Conservation (phyloP, 2,888 invertebrate species). For the Nebria brevicollis region DNA sequence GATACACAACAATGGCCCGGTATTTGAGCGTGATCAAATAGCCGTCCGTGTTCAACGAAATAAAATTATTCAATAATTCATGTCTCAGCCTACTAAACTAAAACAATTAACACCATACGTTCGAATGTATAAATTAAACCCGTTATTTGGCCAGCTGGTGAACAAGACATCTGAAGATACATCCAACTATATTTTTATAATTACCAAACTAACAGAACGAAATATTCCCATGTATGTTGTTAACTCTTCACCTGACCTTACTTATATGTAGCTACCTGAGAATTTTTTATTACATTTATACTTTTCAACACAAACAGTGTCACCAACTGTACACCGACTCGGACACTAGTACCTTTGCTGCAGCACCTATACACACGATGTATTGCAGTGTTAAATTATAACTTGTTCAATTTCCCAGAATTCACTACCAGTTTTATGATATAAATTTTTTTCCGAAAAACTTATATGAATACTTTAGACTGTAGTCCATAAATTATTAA, state of each 20-base stretch:
- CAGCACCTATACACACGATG: conserved; percentile 19
- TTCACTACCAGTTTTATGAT: conserved; percentile 41
- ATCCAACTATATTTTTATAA: conserved; percentile 34
- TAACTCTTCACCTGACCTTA: conserved; percentile 44
- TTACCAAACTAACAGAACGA: conserved; percentile 42
- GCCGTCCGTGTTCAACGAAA: no score
- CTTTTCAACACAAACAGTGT: neutral
- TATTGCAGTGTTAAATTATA: conserved; percentile 42
- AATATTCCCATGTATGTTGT: conserved; percentile 44
- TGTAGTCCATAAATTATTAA: neutral
- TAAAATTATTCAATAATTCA: neutral
- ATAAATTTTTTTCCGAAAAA: neutral
- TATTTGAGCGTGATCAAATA: no score
- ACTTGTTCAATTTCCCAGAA: conserved; percentile 40
- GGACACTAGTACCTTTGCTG: neutral
- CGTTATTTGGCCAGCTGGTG: neutral
- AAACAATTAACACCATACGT: neutral
- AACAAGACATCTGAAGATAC: neutral
- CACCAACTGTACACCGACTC: neutral
- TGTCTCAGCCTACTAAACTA: neutral
- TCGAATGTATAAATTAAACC: neutral
- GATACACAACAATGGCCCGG: no score
- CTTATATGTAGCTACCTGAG: conserved; percentile 33
- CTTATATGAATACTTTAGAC: neutral
- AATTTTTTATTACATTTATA: conserved; percentile 35